Evolutionary conservation across 2,797 vertebrate species (phyloP), one percentile per base, ranked within the genome.

Genomic region (Geotrypetes seraphini): DNA sequence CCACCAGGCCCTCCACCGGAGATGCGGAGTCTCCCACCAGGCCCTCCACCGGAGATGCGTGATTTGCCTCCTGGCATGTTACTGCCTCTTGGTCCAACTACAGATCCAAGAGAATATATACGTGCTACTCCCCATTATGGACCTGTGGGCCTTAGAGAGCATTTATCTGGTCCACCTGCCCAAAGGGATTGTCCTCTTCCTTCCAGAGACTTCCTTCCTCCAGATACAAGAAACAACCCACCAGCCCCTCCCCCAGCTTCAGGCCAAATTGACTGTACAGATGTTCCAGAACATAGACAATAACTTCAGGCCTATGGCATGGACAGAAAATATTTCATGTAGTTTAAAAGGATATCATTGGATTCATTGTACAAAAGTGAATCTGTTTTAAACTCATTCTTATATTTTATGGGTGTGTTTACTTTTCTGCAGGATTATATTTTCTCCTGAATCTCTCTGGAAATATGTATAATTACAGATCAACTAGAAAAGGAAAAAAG

Each of bases 121-220:
- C 66, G 57, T 20, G 76, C 63, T 53, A 64, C 60, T 1, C 22
- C 51, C 33, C 66, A 57, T 19, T 74, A 80, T 22, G 60, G 31
- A 25, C 68, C 73, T 13, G 25, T 56, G 1, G 51, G 57, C 17
- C 28, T 65, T 39, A n/a, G n/a, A n/a, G n/a, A n/a, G n/a, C n/a
- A n/a, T n/a, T n/a, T n/a, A n/a, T n/a, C n/a, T n/a, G 43, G 56
- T 3, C 61, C 37, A 8, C 50, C 47, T 11, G 71, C 63, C 17
- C 75, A 70, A 5, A 55, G 84, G 35, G 79, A 83, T 29, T 80
- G 70, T 22, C 69, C 72, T 36, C 76, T 83, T 2, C 82, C 83
- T 41, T 75, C 86, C 0, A 67, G 60, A 60, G 76, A 85, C 66
- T 66, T 85, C 26, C 61, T 50, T 3, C 69, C 68, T 1, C 28